Evolutionary conservation across 2,113 vertebrate species (phyloP).

Genomic region (Psammodynastes pulverulentus): DNA sequence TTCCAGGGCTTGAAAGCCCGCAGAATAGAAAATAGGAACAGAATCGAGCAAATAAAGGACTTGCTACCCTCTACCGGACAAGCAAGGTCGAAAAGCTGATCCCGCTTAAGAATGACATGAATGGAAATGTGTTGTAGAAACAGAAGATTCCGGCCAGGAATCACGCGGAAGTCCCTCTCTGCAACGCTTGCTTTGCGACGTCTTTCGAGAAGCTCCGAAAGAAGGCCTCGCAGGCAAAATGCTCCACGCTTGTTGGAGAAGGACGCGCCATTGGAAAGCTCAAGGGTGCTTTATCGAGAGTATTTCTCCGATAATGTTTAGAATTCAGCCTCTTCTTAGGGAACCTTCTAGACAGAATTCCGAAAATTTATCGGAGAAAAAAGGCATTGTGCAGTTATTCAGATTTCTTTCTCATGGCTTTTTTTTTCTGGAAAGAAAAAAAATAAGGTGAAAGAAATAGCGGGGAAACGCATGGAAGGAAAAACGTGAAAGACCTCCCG

Average conservation of each 20-base stretch:
- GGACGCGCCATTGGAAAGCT: background rate
- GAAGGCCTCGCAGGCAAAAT: background rate
- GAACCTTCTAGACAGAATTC: background rate
- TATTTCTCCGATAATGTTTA: background rate
- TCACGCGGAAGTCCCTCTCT: background rate
- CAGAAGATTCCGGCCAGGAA: background rate
- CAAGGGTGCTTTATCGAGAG: background rate
- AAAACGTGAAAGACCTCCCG: background rate
- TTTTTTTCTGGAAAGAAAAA: background rate
- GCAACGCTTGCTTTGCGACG: background rate
- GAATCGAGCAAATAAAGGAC: background rate
- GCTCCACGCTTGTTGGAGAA: background rate
- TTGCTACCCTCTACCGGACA: slow-evolving; percentile 25
- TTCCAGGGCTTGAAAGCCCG: background rate
- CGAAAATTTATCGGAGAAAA: background rate
- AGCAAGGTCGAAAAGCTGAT: background rate
- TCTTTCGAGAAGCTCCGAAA: background rate
- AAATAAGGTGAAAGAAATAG: background rate
- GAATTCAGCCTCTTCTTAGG: background rate
- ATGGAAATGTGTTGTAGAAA: background rate
- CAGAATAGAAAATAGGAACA: background rate
- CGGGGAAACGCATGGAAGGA: background rate
- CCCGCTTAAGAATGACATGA: background rate
- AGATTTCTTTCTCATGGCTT: background rate
- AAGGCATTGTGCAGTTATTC: background rate